Evolutionary conservation across 2,888 invertebrate species (phyloP).

Genomic region (Myopa testacea): DNA sequence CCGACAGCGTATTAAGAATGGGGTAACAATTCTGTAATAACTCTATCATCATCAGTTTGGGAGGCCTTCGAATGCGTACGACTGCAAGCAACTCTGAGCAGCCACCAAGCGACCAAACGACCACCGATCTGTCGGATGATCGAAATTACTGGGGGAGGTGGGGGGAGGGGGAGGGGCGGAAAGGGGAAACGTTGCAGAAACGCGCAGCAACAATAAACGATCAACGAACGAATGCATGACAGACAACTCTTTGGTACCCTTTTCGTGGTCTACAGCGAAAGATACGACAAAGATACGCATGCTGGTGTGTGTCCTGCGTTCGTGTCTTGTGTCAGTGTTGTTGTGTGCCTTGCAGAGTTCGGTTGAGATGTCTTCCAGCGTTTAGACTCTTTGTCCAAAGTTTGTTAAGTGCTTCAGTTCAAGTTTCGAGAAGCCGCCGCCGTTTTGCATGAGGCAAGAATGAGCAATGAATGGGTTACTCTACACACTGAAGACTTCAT

Average conservation of each 20-base stretch:
- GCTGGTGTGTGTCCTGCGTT: neutral
- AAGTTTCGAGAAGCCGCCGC: neutral
- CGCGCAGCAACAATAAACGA: neutral
- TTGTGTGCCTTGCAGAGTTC: neutral
- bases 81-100: neutral
- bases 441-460: too few species aligned
- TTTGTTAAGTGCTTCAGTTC: neutral
- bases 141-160: fast-evolving
- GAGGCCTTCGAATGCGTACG: constrained; percentile 55
- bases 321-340: neutral
- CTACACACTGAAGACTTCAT: too few species aligned
- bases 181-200: neutral
- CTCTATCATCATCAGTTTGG: constrained; percentile 68
- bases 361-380: constrained; percentile 15
- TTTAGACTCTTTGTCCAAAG: constrained; percentile 6
- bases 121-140: too few species aligned
- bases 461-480: neutral
- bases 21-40: constrained; percentile 65
- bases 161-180: neutral
- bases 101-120: neutral
- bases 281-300: neutral
- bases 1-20: constrained; percentile 51
- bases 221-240: constrained; percentile 8
- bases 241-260: neutral
- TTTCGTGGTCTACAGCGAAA: neutral